Percentiles rank a stretch among this genome's conserved stretches.
Conservation (phyloP, 2,888 invertebrate genomes). For the Leptodirus hochenwartii region DNA sequence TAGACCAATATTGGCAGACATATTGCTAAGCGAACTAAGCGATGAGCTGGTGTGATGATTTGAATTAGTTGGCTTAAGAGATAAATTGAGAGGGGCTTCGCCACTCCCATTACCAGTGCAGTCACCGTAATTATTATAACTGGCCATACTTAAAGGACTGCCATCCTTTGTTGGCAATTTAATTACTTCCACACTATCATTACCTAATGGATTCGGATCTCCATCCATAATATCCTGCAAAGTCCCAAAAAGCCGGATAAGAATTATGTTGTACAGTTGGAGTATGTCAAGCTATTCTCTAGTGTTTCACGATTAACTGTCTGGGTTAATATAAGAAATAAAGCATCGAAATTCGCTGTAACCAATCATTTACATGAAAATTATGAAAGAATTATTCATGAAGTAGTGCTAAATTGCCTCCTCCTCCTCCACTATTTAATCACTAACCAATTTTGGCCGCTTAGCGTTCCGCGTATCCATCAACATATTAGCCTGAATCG, state of each 20-base stretch:
- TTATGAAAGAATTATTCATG: too few relatives aligned
- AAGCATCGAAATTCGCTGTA: too few relatives aligned
- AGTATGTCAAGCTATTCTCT: too few relatives aligned
- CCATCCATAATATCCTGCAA: constrained; percentile 11
- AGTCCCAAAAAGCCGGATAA: too few relatives aligned
- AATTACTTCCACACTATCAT: constrained; percentile 67
- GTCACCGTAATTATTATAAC: constrained; percentile 9
- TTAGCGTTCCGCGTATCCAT: constrained; percentile 31
- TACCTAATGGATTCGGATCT: constrained; percentile 22
- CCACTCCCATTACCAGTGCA: constrained; percentile 22
- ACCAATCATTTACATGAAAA: too few relatives aligned
- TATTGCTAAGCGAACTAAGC: constrained; percentile 40
- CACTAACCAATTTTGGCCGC: constrained; percentile 24
- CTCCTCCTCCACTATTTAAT: constrained; percentile 4
- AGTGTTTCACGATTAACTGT: too few relatives aligned
- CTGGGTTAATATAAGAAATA: too few relatives aligned
- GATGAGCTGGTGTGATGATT: constrained; percentile 28
- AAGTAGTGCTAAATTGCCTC: neutral
- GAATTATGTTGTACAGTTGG: too few relatives aligned
- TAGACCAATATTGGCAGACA: constrained; percentile 27
- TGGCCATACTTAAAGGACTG: constrained; percentile 23
- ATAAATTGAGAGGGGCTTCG: constrained; percentile 63
- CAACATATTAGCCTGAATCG: constrained; percentile 28
- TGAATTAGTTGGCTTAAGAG: constrained; percentile 40
- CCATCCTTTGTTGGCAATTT: constrained; percentile 50